These are phyloP conservation scores for Anastatus disparis DNA, from an alignment of 1,140 invertebrate genomes.

Conservation along the genomic window DNA sequence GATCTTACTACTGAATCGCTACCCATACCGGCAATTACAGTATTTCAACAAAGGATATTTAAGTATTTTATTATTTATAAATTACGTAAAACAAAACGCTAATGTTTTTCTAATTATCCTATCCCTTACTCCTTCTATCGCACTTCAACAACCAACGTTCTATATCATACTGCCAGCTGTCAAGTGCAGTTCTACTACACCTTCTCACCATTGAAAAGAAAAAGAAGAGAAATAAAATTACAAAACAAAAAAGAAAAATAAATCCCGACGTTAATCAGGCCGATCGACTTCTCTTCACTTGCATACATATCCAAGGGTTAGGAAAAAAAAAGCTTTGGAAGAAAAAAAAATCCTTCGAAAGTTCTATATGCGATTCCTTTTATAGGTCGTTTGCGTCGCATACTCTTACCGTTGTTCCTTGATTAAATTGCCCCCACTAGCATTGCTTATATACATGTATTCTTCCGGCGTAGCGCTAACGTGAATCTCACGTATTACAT, in stretches of 20 bases:
- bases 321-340: background rate
- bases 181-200: no score
- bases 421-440: slow-evolving; percentile 30
- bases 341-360: no score
- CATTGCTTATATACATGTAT: background rate
- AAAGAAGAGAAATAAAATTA: background rate
- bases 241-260: background rate
- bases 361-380: slow-evolving; percentile 33
- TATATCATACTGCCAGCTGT: no score
- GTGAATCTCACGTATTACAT: background rate
- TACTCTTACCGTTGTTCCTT: background rate
- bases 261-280: slow-evolving; percentile 6
- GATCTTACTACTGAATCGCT: no score
- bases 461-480: background rate
- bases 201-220: no score
- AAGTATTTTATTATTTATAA: no score
- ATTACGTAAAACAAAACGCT: no score
- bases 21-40: no score
- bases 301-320: background rate
- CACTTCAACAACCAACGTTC: no score
- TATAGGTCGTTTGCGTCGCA: slow-evolving; percentile 31
- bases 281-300: background rate
- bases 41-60: no score
- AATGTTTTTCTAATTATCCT: no score
- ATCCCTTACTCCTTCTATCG: no score